Percentiles rank a stretch among this genome's conserved stretches.
Conservation (phyloP, 2,113 vertebrate species). For the Galbula dea region DNA sequence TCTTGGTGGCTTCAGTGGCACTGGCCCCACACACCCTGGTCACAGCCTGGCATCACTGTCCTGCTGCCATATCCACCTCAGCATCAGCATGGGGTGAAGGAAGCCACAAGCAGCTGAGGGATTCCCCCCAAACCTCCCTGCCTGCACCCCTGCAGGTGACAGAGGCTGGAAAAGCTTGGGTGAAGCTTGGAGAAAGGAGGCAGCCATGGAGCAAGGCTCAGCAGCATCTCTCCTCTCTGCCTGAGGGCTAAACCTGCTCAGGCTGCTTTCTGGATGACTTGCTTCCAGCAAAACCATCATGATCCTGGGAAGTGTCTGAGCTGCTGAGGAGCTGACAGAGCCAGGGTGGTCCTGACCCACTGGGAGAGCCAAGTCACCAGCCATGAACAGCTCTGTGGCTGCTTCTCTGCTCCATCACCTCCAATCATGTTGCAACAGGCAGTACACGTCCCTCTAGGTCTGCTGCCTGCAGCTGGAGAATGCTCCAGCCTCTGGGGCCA, state of each 20-base stretch:
- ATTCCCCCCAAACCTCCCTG: neutral
- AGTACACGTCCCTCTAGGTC: neutral
- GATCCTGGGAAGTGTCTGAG: neutral
- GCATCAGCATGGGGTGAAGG: accelerated
- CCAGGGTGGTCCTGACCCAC: neutral
- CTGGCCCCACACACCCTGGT: too few relatives aligned
- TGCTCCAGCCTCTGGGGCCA: neutral
- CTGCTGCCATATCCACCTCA: accelerated
- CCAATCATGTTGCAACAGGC: neutral
- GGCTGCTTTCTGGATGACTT: neutral
- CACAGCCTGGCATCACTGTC: accelerated
- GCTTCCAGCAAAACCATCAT: neutral
- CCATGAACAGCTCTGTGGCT: neutral
- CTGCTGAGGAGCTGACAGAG: neutral
- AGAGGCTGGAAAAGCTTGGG: neutral
- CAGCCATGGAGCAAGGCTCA: neutral
- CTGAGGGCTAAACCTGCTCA: neutral
- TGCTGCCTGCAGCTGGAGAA: neutral
- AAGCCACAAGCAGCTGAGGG: neutral
- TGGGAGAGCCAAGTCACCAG: neutral
- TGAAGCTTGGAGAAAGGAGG: neutral
- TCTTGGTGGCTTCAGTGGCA: accelerated
- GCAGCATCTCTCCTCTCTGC: accelerated
- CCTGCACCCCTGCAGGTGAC: accelerated
- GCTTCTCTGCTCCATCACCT: conserved; percentile 29